Evolutionary conservation across 2,797 vertebrate species (phyloP), one percentile per base, ranked within the genome.

Genomic region (Sparus aurata): DNA sequence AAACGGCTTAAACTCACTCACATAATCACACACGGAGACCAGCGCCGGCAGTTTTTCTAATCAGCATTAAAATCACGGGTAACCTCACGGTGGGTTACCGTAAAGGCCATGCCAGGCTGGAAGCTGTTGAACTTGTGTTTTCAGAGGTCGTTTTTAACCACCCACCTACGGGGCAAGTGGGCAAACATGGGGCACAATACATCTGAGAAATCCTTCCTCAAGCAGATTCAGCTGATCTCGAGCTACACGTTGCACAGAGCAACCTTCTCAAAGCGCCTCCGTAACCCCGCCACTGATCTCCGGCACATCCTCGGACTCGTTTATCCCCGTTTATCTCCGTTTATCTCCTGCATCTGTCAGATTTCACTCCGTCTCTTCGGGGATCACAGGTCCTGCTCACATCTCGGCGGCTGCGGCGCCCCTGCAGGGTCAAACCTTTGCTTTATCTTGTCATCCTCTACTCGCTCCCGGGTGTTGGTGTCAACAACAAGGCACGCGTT

Each of bases 371-470:
- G 22, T 47, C n/a, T 46, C 30, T n/a, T 50, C 23, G 7, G 43
- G 45, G 17, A 50, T 79, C 71, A 76, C 38, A 59, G 54, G 12
- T 53, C 47, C 27, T 45, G 20, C 12, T 59, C 47, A 54, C 49
- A 69, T 67, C 6, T 22, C 63, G 20, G 58, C 80, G 76, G 49
- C 38, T 45, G 23, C 4, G 13, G n/a, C 17, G 59, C 55, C 38
- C 30, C 57, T 18, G 23, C 68, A 20, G 54, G 23, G 69, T 80
- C 49, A 68, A 77, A 68, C 12, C 25, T 75, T 45, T 25, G 50
- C 47, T 50, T 75, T 72, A 79, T 82, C 65, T 22, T 61, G 43
- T 50, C 57, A 57, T 62, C 59, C 34, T 81, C 38, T 16, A 67
- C 76, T 61, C 12, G 1, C 11, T 60, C 27, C 20, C 41, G 12